A percentile compares a stretch with the other conserved stretches of the same genome.
phyloP scores from a whole-genome alignment of 1,140 invertebrate genomes.

The Lepidurus packardi region DNA sequence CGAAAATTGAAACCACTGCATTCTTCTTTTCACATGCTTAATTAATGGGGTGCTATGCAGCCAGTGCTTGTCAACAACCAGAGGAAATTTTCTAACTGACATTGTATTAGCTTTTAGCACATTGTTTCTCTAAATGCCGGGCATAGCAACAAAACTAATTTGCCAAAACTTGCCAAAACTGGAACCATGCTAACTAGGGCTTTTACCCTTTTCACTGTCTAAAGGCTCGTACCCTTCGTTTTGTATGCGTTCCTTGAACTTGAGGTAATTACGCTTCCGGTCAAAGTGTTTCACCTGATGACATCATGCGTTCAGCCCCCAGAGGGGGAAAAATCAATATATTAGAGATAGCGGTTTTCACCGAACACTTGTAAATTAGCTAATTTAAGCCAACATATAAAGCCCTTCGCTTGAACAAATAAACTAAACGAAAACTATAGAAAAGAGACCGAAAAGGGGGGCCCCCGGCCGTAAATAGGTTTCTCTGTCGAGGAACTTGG shows the following conservation, averaged over 20 bases:
- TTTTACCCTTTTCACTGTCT: conserved; percentile 37
- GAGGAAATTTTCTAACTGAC: not conserved
- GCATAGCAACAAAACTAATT: not conserved
- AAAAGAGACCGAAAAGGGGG: conserved; percentile 14
- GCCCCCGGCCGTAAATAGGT: not conserved
- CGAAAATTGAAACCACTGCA: not conserved
- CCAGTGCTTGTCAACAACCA: not conserved
- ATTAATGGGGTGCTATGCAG: not conserved
- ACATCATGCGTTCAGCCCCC: conserved; percentile 27
- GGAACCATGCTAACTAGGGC: conserved; percentile 35
- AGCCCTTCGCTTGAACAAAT: not conserved
- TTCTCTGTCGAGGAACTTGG: conserved; percentile 21
- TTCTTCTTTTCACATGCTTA: not conserved
- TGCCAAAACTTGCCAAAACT: not conserved
- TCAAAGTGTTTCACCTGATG: conserved; percentile 85
- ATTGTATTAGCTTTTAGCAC: conserved; percentile 1
- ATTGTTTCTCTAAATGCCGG: not conserved
- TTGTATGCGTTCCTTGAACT: conserved; percentile 83
- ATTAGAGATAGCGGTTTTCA: not conserved
- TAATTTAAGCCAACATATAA: conserved; percentile 5
- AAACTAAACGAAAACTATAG: too few relatives aligned
- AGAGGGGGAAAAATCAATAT: not conserved
- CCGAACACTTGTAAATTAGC: conserved; percentile 28
- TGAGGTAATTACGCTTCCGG: conserved; percentile 74
- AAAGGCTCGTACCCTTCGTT: conserved; percentile 72